Base-by-base conservation (phyloP, 2,113 vertebrate genomes). In the Xenus cinereus region DNA sequence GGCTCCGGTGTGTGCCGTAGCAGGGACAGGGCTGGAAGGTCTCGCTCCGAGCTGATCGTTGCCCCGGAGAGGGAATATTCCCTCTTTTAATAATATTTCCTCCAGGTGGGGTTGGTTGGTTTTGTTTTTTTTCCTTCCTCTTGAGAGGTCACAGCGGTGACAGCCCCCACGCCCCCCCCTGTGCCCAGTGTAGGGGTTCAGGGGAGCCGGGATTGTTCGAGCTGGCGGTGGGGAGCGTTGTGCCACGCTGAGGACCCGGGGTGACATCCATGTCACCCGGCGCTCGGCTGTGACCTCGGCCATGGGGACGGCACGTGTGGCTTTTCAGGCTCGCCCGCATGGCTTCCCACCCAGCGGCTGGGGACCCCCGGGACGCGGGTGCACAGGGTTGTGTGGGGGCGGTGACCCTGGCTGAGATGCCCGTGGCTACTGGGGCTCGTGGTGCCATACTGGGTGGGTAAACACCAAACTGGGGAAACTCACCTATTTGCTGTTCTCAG, bases 1-100 rank as follows among this genome's bases (percentile, higher is more conserved):
- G 46, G 0, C 45, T 7, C 18, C 5, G 10, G 4, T 3, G 56
- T 0, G 43, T 19, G 39, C 14, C 1, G 1, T 0, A 41, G 43
- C 41, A 10, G 46, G 24, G 24, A 9, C 32, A 0, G 53, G 48
- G 63, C 12, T 72, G 79, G 9, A 41, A 21, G 37, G 32, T 28
- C 46, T 43, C 9, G 1, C 57, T 68, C 10, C 0, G 14, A 12
- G 63, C 50, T 8, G 16, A 13, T 24, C 5, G 5, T n/a, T 28
- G 53, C 13, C 50, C 84, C n/a, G 6, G 4, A 39, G 24, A 50
- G 64, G 60, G 6, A 33, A 19, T 26, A 30, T 60, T 4, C 2
- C 7, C 37, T 39, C 16, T 12, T 66, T 41, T 14, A 9, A 9
- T 12, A 1, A 2, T 6, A 2, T 32, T 73, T 81, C 28, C 32